These are phyloP conservation scores for Telmatochromis brichardi DNA, from an alignment of 2,113 vertebrate species.

Conservation along the genomic window DNA sequence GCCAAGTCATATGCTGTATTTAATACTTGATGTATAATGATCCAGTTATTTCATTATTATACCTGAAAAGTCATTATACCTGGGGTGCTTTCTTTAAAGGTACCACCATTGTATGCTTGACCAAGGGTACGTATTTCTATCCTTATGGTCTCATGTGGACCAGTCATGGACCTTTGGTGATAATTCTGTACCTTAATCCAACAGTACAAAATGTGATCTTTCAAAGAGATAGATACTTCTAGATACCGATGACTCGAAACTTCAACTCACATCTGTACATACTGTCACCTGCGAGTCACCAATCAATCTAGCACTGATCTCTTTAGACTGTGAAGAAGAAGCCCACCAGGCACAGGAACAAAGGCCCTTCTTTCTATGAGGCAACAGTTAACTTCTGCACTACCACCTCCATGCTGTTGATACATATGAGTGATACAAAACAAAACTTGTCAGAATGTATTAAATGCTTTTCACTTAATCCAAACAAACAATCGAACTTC, in stretches of 20 bases:
- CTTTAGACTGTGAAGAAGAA: not conserved
- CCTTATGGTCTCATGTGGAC: not conserved
- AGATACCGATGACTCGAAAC: not conserved
- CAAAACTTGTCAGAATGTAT: not conserved
- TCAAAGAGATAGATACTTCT: not conserved
- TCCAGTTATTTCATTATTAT: not conserved
- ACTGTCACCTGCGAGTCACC: not conserved
- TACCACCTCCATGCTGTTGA: not conserved
- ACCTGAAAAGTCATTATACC: not conserved
- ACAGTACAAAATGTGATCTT: no score
- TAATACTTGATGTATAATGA: not conserved
- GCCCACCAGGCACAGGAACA: not conserved
- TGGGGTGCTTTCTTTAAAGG: not conserved
- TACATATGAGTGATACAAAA: not conserved
- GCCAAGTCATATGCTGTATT: not conserved
- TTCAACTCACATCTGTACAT: not conserved
- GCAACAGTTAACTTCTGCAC: not conserved
- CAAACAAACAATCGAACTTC: rapidly evolving
- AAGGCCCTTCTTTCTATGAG: not conserved
- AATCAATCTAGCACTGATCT: not conserved
- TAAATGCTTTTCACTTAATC: not conserved
- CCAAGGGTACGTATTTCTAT: not conserved
- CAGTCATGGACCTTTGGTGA: not conserved
- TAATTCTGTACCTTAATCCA: no score
- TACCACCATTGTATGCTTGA: not conserved